Percentiles rank a stretch among this genome's conserved stretches.
Conservation (phyloP, 2,113 vertebrate species). For the mouse (Mus musculus) region GRCm39 chr1:70211001-70211500, state of each 20-base stretch:
- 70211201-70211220: not conserved
- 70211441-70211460: not conserved
- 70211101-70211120: not conserved
- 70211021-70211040: not conserved
- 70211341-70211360: constrained; percentile 12
- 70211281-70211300: not conserved
- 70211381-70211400: not conserved
- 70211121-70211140: not conserved
- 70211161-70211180: not conserved
- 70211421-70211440: constrained; percentile 12
- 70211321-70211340: not conserved
- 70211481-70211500: not conserved
- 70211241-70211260: constrained; percentile 13
- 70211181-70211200: not conserved
- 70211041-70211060: not conserved
- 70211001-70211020: not conserved
- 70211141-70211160: not conserved
- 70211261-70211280: constrained; percentile 23
- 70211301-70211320: not conserved
- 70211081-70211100: not conserved
- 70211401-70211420: constrained; percentile 29
- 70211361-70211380: not conserved
- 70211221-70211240: not conserved
- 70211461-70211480: not conserved
- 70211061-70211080: not conserved